Evolutionary conservation across 2,797 vertebrate species (phyloP), one percentile per base, ranked within the genome.

Genomic region (Nannoperca obscura): DNA sequence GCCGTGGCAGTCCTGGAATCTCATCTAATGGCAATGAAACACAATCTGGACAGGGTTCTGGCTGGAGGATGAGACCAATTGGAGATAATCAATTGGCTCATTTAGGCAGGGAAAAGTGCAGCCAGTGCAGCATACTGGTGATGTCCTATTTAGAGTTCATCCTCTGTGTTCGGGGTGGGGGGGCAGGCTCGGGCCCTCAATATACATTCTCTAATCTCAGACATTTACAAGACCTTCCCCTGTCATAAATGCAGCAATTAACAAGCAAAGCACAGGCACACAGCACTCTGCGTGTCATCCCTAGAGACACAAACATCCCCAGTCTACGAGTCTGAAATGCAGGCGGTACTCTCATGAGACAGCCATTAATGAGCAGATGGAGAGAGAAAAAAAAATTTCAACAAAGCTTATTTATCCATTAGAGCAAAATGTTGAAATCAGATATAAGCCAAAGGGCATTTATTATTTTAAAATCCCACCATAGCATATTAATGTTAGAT

Each of bases 391-490:
- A 59, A 38, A 55, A 78, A 8, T 90, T 92, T 92, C 77, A 38
- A 90, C 92, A 95, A 88, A 86, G 94, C 91, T 91, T 94, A 95
- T 95, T 95, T 95, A 95, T 94, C 94, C 94, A 95, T 95, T 96
- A 95, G 91, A 88, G 89, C 88, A 93, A 94, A 95, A 94, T 94
- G 90, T 90, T 87, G 88, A 94, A 95, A 94, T 93, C 91, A 92
- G 94, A 95, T 86, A 86, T 86, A 87, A 88, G 88, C 88, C 86
- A 92, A 92, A 90, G 86, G 90, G 78, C 88, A 90, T 87, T 88
- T 88, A 91, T 84, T 82, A 91, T 88, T 90, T 84, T 86, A 88
- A 91, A 86, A 84, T 85, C 79, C 69, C 63, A 86, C 59, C 70
- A 70, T 71, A 52, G 82, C 81, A 92, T 87, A 84, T 87, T 85